Evolutionary conservation across 2,113 vertebrate species (phyloP), one percentile per base, ranked within the genome.

Genomic region (Sinocyclocheilus maitianheensis): DNA sequence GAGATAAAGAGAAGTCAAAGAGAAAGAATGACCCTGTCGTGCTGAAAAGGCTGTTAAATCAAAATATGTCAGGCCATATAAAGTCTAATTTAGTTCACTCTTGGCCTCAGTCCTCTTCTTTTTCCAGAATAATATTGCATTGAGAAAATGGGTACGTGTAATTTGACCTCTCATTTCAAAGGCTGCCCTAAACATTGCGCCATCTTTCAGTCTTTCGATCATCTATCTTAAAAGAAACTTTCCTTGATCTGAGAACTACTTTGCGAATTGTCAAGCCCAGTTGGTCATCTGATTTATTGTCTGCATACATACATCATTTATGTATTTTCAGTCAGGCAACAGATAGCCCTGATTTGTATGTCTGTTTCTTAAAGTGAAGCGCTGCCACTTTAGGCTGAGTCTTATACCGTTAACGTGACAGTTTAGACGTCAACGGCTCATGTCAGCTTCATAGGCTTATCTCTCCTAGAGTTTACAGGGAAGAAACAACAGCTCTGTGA

Each of bases 401-500:
- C 62, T 81, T 24, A 81, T 12, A 46, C 14, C 1, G 14, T 67
- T 65, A 67, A 67, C 24, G n/a, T 81, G 79, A 48, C 43, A 26
- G 40, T 67, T 48, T 81, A 81, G 6, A 67, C 24, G 16, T n/a
- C 13, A 69, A 34, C 13, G 20, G 76, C 43, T 22, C 13, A 16
- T 78, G 40, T 40, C 40, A 40, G 40, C 40, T 40, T 40, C 40
- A 43, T 43, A 43, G 43, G 8, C 43, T 1, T 43, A 46, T 46
- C 55, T 67, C 20, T 22, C 22, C 18, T 9, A 72, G 83, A 58
- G 24, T 85, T 77, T 79, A 81, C 69, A 81, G 53, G 12, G 65
- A 55, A 53, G n/a, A 85, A 76, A 84, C 74, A 75, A 85, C 7
- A 65, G 40, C 72, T 77, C 83, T 69, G 78, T 83, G 37, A 75